Evolutionary conservation across 2,888 invertebrate genomes (phyloP).

Genomic region (Cryptus armator): DNA sequence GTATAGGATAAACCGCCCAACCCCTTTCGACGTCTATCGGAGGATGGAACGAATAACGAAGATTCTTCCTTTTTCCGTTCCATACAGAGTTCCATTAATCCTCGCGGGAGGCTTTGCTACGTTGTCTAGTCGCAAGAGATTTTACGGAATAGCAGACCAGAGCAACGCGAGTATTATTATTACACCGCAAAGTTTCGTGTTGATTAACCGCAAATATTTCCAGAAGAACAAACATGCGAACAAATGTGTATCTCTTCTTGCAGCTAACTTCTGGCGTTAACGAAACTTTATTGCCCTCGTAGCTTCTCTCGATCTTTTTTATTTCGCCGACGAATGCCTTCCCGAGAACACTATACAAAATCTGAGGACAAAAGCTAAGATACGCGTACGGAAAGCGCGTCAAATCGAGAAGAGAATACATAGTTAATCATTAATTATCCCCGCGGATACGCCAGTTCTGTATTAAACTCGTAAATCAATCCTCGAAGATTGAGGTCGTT

Average conservation of each 20-base stretch:
- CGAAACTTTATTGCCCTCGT: too few species aligned
- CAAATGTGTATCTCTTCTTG: too few species aligned
- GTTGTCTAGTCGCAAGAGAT: constrained; percentile 25
- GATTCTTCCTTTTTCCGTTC: constrained; percentile 44
- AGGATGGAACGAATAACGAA: constrained; percentile 55
- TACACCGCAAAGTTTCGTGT: not conserved
- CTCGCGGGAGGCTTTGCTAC: constrained; percentile 33
- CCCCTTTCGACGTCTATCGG: constrained; percentile 57
- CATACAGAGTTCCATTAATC: constrained; percentile 71
- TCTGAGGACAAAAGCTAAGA: too few species aligned
- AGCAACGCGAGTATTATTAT: constrained; percentile 2
- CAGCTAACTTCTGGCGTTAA: too few species aligned
- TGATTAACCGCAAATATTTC: not conserved
- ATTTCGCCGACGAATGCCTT: too few species aligned
- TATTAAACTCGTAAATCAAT: constrained; percentile 29
- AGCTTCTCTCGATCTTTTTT: too few species aligned
- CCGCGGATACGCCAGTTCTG: not conserved
- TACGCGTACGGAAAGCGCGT: too few species aligned
- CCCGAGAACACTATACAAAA: too few species aligned
- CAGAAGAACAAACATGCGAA: not conserved
- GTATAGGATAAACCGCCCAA: constrained; percentile 52
- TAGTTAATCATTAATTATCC: not conserved
- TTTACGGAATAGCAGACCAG: not conserved
- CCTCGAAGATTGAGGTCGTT: constrained; percentile 27
- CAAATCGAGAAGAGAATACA: too few species aligned